These are phyloP conservation scores for Philopedon plagiatum DNA, from an alignment of 2,888 invertebrate genomes.

Conservation along the genomic window DNA sequence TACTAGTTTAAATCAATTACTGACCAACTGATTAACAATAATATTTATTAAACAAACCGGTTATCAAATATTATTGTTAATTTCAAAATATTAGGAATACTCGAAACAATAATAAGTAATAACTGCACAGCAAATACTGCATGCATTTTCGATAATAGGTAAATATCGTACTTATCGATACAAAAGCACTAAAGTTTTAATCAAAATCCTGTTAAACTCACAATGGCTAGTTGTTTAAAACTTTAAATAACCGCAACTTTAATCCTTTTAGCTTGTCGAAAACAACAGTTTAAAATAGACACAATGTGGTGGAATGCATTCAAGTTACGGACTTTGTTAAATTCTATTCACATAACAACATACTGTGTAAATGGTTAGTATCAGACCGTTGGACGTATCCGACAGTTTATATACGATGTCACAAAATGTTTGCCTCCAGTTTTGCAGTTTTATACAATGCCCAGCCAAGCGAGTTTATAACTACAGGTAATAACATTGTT, in stretches of 20 bases:
- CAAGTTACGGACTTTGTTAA: neutral
- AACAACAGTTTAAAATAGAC: slow-evolving; percentile 1
- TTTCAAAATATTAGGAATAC: too few relatives aligned
- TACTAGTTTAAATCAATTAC: too few relatives aligned
- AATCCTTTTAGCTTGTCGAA: slow-evolving; percentile 1
- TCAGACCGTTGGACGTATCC: neutral
- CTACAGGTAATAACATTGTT: too few relatives aligned
- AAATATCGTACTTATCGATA: neutral
- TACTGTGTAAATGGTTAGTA: neutral
- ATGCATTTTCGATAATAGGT: too few relatives aligned
- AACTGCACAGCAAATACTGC: too few relatives aligned
- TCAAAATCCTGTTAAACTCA: slow-evolving; percentile 1
- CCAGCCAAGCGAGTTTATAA: neutral
- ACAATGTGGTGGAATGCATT: neutral
- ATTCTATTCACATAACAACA: neutral
- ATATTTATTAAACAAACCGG: too few relatives aligned
- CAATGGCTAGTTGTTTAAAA: neutral
- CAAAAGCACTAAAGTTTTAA: neutral
- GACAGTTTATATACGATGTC: neutral
- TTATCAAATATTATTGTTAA: too few relatives aligned
- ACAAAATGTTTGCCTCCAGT: neutral
- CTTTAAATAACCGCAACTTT: neutral
- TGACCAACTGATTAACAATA: too few relatives aligned
- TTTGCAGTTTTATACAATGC: neutral
- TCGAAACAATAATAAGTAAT: too few relatives aligned